phyloP scores from a whole-genome alignment of 64 coral and sea anemone genomes.

The Hydrozoanthus tunicans region DNA sequence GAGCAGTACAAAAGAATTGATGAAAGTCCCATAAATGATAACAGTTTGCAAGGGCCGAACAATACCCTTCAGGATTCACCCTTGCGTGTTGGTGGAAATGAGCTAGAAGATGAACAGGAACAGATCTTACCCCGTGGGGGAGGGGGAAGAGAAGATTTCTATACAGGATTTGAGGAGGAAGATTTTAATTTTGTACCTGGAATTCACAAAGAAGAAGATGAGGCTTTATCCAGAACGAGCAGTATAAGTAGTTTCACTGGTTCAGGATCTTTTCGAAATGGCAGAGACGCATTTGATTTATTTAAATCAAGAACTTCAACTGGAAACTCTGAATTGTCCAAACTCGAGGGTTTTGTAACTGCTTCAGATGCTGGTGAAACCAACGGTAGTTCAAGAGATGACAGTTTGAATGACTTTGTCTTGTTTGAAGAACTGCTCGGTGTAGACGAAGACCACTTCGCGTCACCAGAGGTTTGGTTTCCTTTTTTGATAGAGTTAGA shows the following conservation, averaged over 20 bases:
- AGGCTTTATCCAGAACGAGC: constrained; percentile 55
- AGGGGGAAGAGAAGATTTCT: neutral
- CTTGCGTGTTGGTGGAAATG: neutral
- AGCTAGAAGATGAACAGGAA: neutral
- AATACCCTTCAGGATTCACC: neutral
- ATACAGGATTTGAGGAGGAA: constrained; percentile 56
- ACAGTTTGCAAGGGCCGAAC: neutral
- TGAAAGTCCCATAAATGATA: neutral
- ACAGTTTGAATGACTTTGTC: constrained; percentile 87
- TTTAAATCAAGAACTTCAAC: constrained; percentile 29
- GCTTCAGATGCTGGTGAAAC: constrained; percentile 49
- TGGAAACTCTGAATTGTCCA: constrained; percentile 47
- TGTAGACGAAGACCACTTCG: constrained; percentile 93
- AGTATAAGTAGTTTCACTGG: constrained; percentile 79
- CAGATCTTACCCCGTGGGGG: neutral
- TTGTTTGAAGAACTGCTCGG: constrained; percentile 96
- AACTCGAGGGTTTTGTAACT: constrained; percentile 11
- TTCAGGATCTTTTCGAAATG: constrained; percentile 75
- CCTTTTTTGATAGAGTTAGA: too few relatives aligned
- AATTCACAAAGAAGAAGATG: constrained; percentile 80
- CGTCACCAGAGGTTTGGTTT: constrained; percentile 78
- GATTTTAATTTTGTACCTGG: constrained; percentile 98
- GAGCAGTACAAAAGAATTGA: neutral
- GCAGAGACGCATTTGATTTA: constrained; percentile 67
- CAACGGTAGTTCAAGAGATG: constrained; percentile 56